Evolutionary conservation across 2,797 vertebrate genomes (phyloP).

Genomic region (Selene dorsalis): DNA sequence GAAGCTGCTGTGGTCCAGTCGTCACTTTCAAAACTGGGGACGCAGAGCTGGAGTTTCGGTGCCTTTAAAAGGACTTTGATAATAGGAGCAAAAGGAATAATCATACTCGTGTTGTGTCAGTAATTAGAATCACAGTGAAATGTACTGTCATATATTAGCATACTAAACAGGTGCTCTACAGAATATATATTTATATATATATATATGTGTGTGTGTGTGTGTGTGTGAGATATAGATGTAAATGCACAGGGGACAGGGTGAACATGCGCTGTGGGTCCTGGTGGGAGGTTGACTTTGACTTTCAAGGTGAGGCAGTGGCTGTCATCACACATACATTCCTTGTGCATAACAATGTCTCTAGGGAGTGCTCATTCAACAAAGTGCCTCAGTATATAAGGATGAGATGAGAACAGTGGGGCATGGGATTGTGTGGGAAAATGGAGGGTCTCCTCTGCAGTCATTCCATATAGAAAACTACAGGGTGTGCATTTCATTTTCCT

Average conservation of each 20-base stretch:
- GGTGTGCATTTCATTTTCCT: constrained; percentile 6
- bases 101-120: constrained; percentile 4
- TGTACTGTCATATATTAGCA: constrained; percentile 42
- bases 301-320: constrained; percentile 65
- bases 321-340: constrained; percentile 41
- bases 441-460: not conserved
- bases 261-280: constrained; percentile 18
- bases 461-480: constrained; percentile 1
- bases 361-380: constrained; percentile 43
- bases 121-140: constrained; percentile 36
- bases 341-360: constrained; percentile 53
- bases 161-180: constrained; percentile 19
- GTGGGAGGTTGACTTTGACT: constrained; percentile 52
- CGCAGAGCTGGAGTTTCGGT: not conserved
- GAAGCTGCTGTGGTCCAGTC: not conserved
- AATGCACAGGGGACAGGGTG: constrained; percentile 3
- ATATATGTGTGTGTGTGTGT: not conserved
- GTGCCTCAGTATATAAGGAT: constrained; percentile 21
- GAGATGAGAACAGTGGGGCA: constrained; percentile 2
- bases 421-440: constrained; percentile 6
- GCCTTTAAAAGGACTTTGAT: not conserved
- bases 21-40: constrained; percentile 1
- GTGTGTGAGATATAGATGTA: not conserved
- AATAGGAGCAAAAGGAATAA: constrained; percentile 6
- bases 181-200: not conserved